Evolutionary conservation across 2,797 vertebrate species (phyloP).

Genomic region (Eleutherodactylus coqui): DNA sequence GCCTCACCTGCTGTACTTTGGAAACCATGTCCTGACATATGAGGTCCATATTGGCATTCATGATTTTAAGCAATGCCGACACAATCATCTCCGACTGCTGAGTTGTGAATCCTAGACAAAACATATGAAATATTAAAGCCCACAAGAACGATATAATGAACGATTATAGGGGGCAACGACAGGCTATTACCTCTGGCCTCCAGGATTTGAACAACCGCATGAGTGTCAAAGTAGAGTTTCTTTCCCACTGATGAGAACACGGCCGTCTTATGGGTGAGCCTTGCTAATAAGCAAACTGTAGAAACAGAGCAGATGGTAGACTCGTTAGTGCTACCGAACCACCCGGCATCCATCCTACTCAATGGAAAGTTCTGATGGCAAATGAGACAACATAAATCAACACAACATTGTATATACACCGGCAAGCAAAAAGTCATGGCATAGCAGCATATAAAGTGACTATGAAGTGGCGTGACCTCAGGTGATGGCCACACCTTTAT

Average conservation of each 20-base stretch:
- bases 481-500: too few species aligned
- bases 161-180: neutral
- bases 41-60: constrained; percentile 86
- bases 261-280: constrained; percentile 72
- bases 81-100: constrained; percentile 90
- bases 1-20: constrained; percentile 91
- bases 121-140: neutral
- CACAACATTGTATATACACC: too few species aligned
- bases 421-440: too few species aligned
- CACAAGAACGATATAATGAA: neutral
- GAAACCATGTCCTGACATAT: constrained; percentile 93
- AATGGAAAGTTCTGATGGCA: too few species aligned
- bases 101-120: constrained; percentile 81
- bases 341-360: neutral
- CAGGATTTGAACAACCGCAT: constrained; percentile 86
- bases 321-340: neutral
- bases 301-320: constrained; percentile 27
- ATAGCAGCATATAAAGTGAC: too few species aligned
- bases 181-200: constrained; percentile 85
- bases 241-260: constrained; percentile 73
- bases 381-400: too few species aligned
- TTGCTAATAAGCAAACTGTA: constrained; percentile 74
- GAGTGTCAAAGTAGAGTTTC: constrained; percentile 90
- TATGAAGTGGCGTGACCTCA: too few species aligned
- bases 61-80: constrained; percentile 83